A percentile compares a stretch with the other conserved stretches of the same genome.
Evolutionary conservation across 2,113 vertebrate genomes (phyloP).

Genomic region (Electrona antarctica): DNA sequence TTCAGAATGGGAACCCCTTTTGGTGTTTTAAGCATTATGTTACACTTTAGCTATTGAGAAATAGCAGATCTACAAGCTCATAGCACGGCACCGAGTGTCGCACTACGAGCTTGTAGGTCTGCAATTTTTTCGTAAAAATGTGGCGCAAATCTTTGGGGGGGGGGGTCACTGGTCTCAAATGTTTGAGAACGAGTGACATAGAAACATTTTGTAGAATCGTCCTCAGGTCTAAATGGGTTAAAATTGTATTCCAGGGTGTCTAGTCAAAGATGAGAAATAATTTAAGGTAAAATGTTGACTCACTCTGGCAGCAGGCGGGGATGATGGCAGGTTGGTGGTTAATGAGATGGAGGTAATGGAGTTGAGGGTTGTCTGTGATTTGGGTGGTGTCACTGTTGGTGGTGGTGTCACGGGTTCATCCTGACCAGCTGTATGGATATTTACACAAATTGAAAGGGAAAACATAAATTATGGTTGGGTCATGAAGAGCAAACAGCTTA

Average conservation of each 20-base stretch:
- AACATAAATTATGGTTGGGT: background rate
- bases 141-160: too few relatives aligned
- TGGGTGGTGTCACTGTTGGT: conserved; percentile 71
- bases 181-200: too few relatives aligned
- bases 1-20: too few relatives aligned
- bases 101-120: too few relatives aligned
- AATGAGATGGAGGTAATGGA: conserved; percentile 80
- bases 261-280: background rate
- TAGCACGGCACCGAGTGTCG: too few relatives aligned
- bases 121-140: too few relatives aligned
- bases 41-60: too few relatives aligned
- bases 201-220: too few relatives aligned
- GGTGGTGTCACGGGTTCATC: conserved; percentile 62
- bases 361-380: conserved; percentile 83
- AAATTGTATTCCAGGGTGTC: background rate
- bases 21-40: too few relatives aligned
- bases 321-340: conserved; percentile 76
- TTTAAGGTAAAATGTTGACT: conserved; percentile 31
- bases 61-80: too few relatives aligned
- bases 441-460: background rate
- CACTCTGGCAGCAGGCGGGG: conserved; percentile 85
- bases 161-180: too few relatives aligned
- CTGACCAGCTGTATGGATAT: conserved; percentile 68
- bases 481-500: background rate
- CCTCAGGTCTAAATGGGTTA: too few relatives aligned